These are phyloP conservation scores for Pristis pectinata DNA, from an alignment of 2,797 vertebrate species.

Conservation along the genomic window DNA sequence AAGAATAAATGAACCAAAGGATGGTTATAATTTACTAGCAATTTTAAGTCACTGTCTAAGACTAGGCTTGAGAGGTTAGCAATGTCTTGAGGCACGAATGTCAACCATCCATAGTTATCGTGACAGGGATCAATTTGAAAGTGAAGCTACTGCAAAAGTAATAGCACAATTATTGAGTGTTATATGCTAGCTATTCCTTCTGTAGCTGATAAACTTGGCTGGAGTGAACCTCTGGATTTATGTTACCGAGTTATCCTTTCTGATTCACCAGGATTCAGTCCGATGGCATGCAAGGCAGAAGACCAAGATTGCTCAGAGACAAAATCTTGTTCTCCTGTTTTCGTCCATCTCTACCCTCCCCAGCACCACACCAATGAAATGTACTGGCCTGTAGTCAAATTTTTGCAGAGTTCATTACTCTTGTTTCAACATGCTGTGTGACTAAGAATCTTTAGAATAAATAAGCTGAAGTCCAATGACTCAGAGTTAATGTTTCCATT, in stretches of 20 bases:
- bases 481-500: conserved; percentile 15
- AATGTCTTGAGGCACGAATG: background rate
- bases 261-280: background rate
- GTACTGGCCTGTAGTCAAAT: conserved; percentile 2
- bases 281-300: background rate
- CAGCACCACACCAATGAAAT: background rate
- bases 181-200: background rate
- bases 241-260: background rate
- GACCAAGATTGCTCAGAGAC: background rate
- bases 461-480: background rate
- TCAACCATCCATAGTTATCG: background rate
- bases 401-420: background rate
- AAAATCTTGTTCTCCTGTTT: background rate
- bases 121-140: background rate
- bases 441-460: conserved; percentile 2
- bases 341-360: background rate
- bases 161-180: background rate
- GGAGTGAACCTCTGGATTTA: too few species aligned
- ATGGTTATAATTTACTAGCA: background rate
- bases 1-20: background rate
- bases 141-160: background rate
- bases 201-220: background rate
- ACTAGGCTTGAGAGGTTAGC: background rate
- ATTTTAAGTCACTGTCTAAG: background rate
- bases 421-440: conserved; percentile 15